Evolutionary conservation across 2,888 invertebrate genomes (phyloP), one percentile per base, ranked within the genome.

Genomic region (Poecilobothrus nobilitatus): DNA sequence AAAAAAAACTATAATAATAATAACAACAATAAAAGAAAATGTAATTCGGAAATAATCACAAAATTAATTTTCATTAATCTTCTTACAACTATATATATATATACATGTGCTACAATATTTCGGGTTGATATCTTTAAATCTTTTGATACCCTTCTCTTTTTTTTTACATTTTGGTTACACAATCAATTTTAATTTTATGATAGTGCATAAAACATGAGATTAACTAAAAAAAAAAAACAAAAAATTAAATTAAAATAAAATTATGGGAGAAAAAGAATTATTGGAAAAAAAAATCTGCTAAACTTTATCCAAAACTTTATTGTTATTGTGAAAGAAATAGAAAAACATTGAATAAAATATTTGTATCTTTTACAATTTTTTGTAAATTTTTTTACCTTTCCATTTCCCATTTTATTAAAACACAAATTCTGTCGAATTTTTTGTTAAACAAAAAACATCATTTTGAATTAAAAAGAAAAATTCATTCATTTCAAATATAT

Each of bases 11-110:
- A 18, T 18, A 53, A 53, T 4, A 53, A 37, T 5, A 37, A 37
- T 7, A 37, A 37, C 27, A n/a, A n/a, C n/a, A n/a, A 27, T 27
- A 27, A 27, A 27, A n/a, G n/a, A n/a, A n/a, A 27, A 27, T 41
- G 15, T 41, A 41, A 41, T 41, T 12, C 15, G 6, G 53, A 53
- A n/a, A 53, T 53, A 53, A 53, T 53, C 53, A 53, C 53, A 6
- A 53, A 53, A 53, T 53, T 53, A 53, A 53, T 53, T 53, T 53
- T 53, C 53, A 53, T 53, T 53, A 53, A 53, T 53, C 15, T 53
- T 15, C 53, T 2, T 53, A 1, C n/a, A 18, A 53, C 53, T 53
- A 9, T 53, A 27, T 37, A 5, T 37, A 53, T 8, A 8, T 53
- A 9, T 53, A 27, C 7, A 5, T 37, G 18, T 8, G 7, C 12